Evolutionary conservation across 2,888 invertebrate genomes (phyloP), one percentile per base, ranked within the genome.

Genomic region (Halictus ligatus): DNA sequence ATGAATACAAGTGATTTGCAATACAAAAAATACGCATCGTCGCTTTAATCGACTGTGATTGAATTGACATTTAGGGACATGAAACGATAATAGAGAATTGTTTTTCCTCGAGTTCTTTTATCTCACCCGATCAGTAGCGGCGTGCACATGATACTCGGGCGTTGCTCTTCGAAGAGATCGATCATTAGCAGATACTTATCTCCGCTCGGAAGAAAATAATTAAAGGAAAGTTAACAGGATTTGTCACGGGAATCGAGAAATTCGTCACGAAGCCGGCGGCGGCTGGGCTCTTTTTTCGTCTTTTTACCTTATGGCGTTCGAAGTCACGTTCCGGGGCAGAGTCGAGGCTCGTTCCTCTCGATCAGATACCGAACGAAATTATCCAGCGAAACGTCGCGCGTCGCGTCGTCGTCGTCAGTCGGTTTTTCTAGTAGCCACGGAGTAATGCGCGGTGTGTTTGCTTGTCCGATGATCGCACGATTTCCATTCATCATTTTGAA

Each of bases 401-500:
- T 35, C 5, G 35, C 35, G 10, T 46, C n/a, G 35, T 40, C 40
- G 13, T 46, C 13, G 40, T 43, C 25, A 35, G 67, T 35, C 48
- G 21, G 54, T 80, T 80, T 83, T 83, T 83, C 80, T 78, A 71
- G 40, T 25, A 64, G n/a, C 35, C 18, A n/a, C 12, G 58, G n/a
- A 73, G 69, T 74, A 80, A 86, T 78, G 76, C n/a, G 40, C 40
- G 29, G 67, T 25, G 58, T 48, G 58, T 48, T 76, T 40, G 71
- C 48, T 75, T 35, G 13, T 10, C 29, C 35, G 78, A 78, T 75
- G 83, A 73, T 87, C 80, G 75, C 48, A 67, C 75, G 73, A 78
- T 86, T 83, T 86, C 81, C 81, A 83, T 86, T 83, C 74, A 81
- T 86, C 86, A 86, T 83, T 77, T 81, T 73, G 71, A 86, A 87